A percentile compares a stretch with the other conserved stretches of the same genome.
Evolutionary conservation across 2,113 vertebrate genomes (phyloP).

Genomic region (Nycticorax nycticorax): DNA sequence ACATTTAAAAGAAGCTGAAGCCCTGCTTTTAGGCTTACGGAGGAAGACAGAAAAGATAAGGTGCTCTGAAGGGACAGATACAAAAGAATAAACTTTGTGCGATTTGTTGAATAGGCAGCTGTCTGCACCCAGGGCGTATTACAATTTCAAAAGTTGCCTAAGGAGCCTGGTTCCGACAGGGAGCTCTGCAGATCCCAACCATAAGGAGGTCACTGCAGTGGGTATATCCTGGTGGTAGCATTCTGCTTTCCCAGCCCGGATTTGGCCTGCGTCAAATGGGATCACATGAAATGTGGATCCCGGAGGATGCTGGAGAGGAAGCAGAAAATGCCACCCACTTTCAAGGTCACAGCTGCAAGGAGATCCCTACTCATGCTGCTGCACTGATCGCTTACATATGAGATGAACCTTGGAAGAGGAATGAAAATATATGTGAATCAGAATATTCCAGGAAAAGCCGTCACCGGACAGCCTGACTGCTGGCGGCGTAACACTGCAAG

Average conservation of each 20-base stretch:
- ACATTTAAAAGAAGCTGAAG: not conserved
- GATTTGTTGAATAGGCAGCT: not conserved
- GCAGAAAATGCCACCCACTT: slow-evolving; percentile 63
- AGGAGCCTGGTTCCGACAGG: not conserved
- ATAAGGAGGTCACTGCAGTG: not conserved
- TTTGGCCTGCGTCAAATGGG: not conserved
- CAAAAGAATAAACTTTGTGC: not conserved
- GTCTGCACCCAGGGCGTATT: not conserved
- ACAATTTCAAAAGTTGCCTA: not conserved
- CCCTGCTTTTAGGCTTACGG: not conserved
- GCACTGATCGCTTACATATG: slow-evolving; percentile 55
- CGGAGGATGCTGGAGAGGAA: slow-evolving; percentile 46
- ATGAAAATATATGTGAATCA: not conserved
- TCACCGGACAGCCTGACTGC: not conserved
- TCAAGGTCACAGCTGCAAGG: slow-evolving; percentile 63
- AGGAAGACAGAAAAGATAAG: not conserved
- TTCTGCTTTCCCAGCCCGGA: not conserved
- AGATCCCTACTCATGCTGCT: slow-evolving; percentile 20
- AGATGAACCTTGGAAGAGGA: not conserved
- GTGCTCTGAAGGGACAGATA: not conserved
- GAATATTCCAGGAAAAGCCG: not conserved
- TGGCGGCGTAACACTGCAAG: rapidly evolving
- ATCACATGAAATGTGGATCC: slow-evolving; percentile 31
- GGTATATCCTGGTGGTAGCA: not conserved
- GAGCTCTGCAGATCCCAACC: not conserved